Evolutionary conservation across 2,797 vertebrate genomes (phyloP).

Genomic region (Echeneis naucrates): DNA sequence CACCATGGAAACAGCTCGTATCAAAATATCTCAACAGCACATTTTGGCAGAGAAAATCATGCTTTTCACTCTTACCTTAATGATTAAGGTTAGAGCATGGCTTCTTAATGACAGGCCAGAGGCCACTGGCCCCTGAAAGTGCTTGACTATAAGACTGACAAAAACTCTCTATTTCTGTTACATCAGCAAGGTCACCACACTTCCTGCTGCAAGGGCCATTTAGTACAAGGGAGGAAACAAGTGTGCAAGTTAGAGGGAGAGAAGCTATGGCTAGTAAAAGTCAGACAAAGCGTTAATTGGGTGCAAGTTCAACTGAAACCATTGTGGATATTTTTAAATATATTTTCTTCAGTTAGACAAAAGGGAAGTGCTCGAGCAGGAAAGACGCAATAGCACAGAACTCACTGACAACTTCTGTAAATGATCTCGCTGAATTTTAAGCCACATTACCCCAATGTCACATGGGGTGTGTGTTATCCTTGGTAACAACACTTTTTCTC

Average conservation of each 20-base stretch:
- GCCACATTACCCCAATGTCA: slow-evolving; percentile 2
- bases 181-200: slow-evolving; percentile 33
- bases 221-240: slow-evolving; percentile 35
- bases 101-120: slow-evolving; percentile 48
- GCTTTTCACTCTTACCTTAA: too few relatives aligned
- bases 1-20: slow-evolving; percentile 14
- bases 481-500: slow-evolving; percentile 25
- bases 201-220: slow-evolving; percentile 51
- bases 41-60: slow-evolving; percentile 4
- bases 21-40: slow-evolving; percentile 10
- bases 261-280: background rate
- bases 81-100: slow-evolving; percentile 38
- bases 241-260: slow-evolving; percentile 21
- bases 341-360: background rate
- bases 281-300: background rate
- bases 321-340: background rate
- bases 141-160: slow-evolving; percentile 37
- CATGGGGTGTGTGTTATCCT: slow-evolving; percentile 18
- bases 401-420: background rate
- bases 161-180: slow-evolving; percentile 52
- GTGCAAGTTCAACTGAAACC: background rate
- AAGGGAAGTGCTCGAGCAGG: slow-evolving; percentile 27
- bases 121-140: slow-evolving; percentile 47
- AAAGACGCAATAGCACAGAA: background rate
- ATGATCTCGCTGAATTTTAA: background rate